Evolutionary conservation across 1,140 invertebrate species (phyloP).

Genomic region (Nymphalis io): DNA sequence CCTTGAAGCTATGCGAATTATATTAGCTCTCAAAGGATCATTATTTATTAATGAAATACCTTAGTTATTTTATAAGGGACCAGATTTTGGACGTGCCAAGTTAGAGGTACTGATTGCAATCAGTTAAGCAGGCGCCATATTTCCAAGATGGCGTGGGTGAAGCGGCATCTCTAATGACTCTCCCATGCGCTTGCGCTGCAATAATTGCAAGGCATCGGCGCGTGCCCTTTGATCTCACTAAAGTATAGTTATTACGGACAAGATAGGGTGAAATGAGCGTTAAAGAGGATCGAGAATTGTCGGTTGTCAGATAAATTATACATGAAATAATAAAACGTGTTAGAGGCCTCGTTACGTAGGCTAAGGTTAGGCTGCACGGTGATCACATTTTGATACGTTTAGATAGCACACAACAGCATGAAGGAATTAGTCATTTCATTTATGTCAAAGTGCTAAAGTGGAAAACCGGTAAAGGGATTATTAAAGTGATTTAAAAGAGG

Average conservation of each 20-base stretch:
- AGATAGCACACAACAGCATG: constrained; percentile 10
- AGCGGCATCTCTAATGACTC: constrained; percentile 63
- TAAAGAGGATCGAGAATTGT: constrained; percentile 59
- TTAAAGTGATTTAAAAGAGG: constrained; percentile 16
- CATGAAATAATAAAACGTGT: constrained; percentile 62
- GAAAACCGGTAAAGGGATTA: constrained; percentile 24
- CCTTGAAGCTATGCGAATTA: not conserved
- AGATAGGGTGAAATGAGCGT: constrained; percentile 66
- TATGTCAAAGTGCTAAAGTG: constrained; percentile 13
- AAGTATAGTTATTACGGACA: constrained; percentile 73
- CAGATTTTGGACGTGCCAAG: constrained; percentile 55
- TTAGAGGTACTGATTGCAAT: constrained; percentile 70
- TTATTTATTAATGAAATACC: not conserved
- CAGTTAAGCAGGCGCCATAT: constrained; percentile 64
- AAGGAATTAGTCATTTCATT: constrained; percentile 28
- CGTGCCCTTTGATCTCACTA: constrained; percentile 69
- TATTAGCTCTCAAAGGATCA: not conserved
- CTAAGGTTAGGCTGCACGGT: constrained; percentile 34
- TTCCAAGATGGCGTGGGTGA: constrained; percentile 60
- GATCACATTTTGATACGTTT: constrained; percentile 25
- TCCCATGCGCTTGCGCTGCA: constrained; percentile 62
- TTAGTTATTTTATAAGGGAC: not conserved
- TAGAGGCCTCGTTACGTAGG: constrained; percentile 57
- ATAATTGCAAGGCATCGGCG: constrained; percentile 69
- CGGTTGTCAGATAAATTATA: constrained; percentile 55